Evolutionary conservation across 2,113 vertebrate genomes (phyloP).

Genomic region (Micronycteris hirsuta): DNA sequence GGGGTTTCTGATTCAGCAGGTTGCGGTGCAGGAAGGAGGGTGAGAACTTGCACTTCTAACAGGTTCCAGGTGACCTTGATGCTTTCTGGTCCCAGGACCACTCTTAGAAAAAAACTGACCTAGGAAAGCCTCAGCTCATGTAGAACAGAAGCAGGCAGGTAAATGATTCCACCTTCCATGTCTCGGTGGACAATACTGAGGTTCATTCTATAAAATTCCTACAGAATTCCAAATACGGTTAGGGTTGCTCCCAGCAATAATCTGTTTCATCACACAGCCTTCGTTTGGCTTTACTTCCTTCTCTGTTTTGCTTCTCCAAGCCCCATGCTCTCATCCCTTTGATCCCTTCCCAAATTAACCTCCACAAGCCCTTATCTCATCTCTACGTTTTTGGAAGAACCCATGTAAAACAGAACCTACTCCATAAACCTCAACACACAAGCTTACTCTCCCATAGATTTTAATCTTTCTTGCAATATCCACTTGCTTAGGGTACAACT

Average conservation of each 20-base stretch:
- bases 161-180: not conserved
- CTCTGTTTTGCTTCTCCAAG: not conserved
- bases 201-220: not conserved
- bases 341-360: not conserved
- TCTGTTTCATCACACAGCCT: not conserved
- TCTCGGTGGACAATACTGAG: not conserved
- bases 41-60: not conserved
- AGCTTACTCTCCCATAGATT: not conserved
- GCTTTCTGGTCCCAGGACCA: not conserved
- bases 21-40: fast-evolving
- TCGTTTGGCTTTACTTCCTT: not conserved
- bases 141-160: not conserved
- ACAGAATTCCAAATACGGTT: not conserved
- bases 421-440: not conserved
- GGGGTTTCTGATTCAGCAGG: not conserved
- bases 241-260: not conserved
- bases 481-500: not conserved
- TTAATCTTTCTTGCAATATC: not conserved
- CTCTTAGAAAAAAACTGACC: not conserved
- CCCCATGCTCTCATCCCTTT: not conserved
- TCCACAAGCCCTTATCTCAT: not conserved
- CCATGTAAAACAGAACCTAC: not conserved
- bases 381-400: not conserved
- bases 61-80: not conserved
- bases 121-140: not conserved